Evolutionary conservation across 2,113 vertebrate species (phyloP).

Genomic region (Theristicus caerulescens): DNA sequence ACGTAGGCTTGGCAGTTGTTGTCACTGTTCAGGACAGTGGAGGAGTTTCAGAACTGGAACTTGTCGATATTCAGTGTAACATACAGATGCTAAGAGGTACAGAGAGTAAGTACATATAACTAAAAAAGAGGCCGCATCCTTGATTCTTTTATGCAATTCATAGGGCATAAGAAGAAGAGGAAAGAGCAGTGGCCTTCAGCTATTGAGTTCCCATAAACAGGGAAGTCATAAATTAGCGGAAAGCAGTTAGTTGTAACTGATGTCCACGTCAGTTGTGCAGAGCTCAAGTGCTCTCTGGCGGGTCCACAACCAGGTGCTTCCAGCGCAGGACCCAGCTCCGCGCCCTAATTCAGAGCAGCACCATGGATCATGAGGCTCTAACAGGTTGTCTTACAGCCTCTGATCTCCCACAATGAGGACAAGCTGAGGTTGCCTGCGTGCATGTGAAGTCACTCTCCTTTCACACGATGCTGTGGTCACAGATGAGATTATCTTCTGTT

Average conservation of each 20-base stretch:
- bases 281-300: background rate
- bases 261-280: background rate
- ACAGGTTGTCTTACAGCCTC: background rate
- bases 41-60: background rate
- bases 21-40: background rate
- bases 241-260: background rate
- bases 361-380: fast-evolving
- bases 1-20: background rate
- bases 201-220: background rate
- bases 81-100: background rate
- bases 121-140: background rate
- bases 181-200: background rate
- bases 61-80: background rate
- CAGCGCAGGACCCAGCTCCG: background rate
- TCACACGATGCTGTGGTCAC: background rate
- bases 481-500: background rate
- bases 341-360: background rate
- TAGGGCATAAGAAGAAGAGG: background rate
- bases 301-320: background rate
- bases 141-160: background rate
- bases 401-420: background rate
- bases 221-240: background rate
- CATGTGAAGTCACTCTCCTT: background rate
- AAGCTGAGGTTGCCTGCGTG: background rate
- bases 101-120: background rate